Conservation (phyloP, 2,797 vertebrate species). For the Hyperoplus immaculatus region DNA sequence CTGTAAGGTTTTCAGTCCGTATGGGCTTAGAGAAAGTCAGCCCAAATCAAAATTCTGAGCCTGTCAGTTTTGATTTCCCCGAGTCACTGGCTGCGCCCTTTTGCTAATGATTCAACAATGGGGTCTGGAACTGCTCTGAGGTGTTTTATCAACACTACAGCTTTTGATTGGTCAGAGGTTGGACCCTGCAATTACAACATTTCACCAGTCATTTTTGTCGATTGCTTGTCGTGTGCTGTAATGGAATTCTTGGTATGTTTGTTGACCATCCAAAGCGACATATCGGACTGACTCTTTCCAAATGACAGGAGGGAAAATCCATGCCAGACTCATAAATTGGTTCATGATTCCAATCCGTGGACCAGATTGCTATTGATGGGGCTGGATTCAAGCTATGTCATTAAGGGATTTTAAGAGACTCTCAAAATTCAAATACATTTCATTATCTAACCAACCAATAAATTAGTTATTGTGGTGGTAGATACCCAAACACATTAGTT, state of each 20-base stretch:
- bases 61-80: slow-evolving; percentile 3
- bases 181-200: background rate
- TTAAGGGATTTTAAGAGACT: background rate
- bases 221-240: background rate
- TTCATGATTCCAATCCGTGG: slow-evolving; percentile 11
- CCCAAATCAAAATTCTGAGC: slow-evolving; percentile 13
- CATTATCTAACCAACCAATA: background rate
- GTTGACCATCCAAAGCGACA: slow-evolving; percentile 10
- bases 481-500: background rate
- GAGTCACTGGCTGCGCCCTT: slow-evolving; percentile 12
- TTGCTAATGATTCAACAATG: slow-evolving; percentile 8
- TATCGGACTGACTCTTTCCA: background rate
- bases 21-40: background rate
- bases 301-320: slow-evolving; percentile 6
- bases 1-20: slow-evolving; percentile 26
- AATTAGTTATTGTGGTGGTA: background rate
- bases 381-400: background rate
- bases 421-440: background rate
- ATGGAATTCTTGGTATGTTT: slow-evolving; percentile 6
- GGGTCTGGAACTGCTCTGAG: background rate
- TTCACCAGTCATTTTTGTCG: background rate
- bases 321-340: slow-evolving; percentile 3
- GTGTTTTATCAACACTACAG: slow-evolving; percentile 5
- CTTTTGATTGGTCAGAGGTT: slow-evolving; percentile 10
- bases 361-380: slow-evolving; percentile 1